Evolutionary conservation across 2,113 vertebrate species (phyloP).

Genomic region (Macrotus californicus): DNA sequence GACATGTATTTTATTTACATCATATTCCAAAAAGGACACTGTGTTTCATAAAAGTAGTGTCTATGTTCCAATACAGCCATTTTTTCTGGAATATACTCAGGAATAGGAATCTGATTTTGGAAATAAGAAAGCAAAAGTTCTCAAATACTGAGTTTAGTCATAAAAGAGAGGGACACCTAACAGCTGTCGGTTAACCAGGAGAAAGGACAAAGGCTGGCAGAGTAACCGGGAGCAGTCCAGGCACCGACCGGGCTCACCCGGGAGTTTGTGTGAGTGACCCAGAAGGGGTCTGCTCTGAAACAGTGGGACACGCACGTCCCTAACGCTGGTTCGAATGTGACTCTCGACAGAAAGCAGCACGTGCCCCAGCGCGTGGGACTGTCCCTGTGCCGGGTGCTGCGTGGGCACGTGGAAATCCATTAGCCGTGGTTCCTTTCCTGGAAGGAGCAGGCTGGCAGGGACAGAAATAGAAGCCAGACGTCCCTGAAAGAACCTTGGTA

Average conservation of each 20-base stretch:
- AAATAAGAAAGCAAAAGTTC: background rate
- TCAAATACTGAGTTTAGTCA: background rate
- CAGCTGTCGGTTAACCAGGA: background rate
- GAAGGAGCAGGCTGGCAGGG: background rate
- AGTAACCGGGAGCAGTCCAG: background rate
- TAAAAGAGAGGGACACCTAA: background rate
- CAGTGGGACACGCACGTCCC: background rate
- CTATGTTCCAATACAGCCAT: background rate
- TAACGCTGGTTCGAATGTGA: background rate
- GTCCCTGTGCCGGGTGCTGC: background rate
- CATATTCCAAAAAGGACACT: background rate
- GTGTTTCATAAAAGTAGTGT: background rate
- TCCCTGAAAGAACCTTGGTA: background rate
- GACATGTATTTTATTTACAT: background rate
- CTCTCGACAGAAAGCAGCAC: background rate
- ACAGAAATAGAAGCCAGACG: background rate
- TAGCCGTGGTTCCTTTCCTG: background rate
- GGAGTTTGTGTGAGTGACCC: no score
- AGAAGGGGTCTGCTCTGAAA: background rate
- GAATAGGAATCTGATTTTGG: background rate
- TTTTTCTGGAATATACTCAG: background rate
- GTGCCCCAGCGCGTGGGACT: accelerated
- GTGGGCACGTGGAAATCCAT: background rate
- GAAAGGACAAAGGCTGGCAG: background rate
- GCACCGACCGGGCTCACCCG: background rate